Evolutionary conservation across 2,888 invertebrate species (phyloP), one percentile per base, ranked within the genome.

Genomic region (Rutpela maculata): DNA sequence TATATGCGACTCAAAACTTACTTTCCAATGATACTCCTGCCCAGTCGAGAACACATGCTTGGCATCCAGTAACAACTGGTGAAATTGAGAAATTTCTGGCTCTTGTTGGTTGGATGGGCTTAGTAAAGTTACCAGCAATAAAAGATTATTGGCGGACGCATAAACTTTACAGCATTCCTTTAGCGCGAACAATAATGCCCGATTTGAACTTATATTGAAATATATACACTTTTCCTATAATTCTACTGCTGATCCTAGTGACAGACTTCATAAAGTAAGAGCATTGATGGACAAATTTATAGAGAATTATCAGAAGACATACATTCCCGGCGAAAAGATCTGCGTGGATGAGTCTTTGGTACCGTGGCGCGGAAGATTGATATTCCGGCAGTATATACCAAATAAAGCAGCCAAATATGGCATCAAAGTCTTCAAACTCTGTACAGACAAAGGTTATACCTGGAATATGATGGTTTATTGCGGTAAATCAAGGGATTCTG

Each of bases 271-370:
- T 56, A 75, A 77, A 68, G n/a, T 35, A 15, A 26, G 31, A 62
- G 57, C n/a, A 7, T 4, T 78, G 11, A 12, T 75, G 0, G 60
- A 68, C 62, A 43, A 68, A 74, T 76, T 70, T 17, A 57, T 78
- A 22, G 12, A 57, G 35, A 78, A 73, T 69, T 78, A 18, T 22
- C 15, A 76, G 63, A 75, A 63, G 11, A 35, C 66, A n/a, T 77
- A 81, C 62, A 81, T 78, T 62, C 80, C 79, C n/a, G 82, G 76
- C 75, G 79, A 76, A 69, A 75, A 70, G 50, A 72, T 76, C 18
- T 78, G 76, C 43, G 68, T 76, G 12, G 80, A 80, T 38, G 74
- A 71, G 65, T 74, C 71, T 18, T 71, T 76, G 71, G 67, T 78
- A 70, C 78, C 78, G 62, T 76, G 73, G 59, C 67, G 70, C n/a